Evolutionary conservation across 2,113 vertebrate species (phyloP), one percentile per base, ranked within the genome.

Genomic region (Chelonoidis abingdonii): DNA sequence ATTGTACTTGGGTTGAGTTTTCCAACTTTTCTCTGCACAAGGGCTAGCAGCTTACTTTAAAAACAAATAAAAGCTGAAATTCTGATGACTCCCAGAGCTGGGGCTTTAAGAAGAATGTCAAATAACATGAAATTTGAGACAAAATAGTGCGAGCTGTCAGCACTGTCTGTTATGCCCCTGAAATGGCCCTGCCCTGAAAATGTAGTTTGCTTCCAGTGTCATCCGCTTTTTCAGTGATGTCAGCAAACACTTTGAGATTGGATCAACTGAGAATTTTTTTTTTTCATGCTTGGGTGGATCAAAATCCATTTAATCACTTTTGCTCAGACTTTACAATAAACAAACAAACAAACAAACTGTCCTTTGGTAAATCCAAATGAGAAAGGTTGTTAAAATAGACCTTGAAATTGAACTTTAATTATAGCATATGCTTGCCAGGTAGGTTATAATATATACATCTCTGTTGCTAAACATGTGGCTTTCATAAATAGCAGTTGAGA

Each of bases 281-380:
- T 0, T 59, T 22, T 2, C 44, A 0, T 52, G 1, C 29, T 84
- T 56, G 47, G 44, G 44, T 57, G 5, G 81, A 19, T 24, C 35
- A 14, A 76, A 25, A 7, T 8, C 24, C 53, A 29, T 38, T 8
- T 7, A 78, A 62, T 11, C 44, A 2, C 19, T 72, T 75, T 52
- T 90, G 47, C 11, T 50, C 1, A 6, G 35, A 17, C 49, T 25
- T 52, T n/a, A 44, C 14, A 27, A 38, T 12, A 76, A 83, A 10
- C 27, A n/a, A 50, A 29, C 38, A n/a, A 49, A 27, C 38, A 44
- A 44, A 44, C 44, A 59, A 5, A 0, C 35, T 27, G 3, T 31
- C 80, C 1, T 49, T 54, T 21, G 16, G 21, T 65, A 31, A 65
- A 65, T 35, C 31, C 62, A 35, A 65, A 19, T 4, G 16, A 35